These are phyloP conservation scores for Gryllus longicercus DNA, from an alignment of 2,888 invertebrate genomes.

Conservation along the genomic window DNA sequence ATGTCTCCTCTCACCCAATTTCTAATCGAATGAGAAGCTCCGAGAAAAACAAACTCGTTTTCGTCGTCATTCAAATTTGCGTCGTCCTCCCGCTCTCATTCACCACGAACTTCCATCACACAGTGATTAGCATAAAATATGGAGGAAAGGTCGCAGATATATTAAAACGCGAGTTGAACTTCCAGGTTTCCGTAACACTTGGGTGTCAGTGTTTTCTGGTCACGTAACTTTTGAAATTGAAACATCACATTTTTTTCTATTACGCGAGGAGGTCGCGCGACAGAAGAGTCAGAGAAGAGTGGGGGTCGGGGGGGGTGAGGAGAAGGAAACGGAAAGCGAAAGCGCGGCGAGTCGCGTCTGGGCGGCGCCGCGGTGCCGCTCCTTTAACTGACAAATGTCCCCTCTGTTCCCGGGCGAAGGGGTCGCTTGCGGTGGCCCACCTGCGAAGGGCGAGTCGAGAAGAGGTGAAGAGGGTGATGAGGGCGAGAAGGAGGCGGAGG, in stretches of 20 bases:
- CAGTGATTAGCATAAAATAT: background rate
- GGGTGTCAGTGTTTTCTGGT: background rate
- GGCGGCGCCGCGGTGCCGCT: no score
- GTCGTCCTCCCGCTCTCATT: background rate
- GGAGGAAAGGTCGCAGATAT: background rate
- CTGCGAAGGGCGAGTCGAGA: no score
- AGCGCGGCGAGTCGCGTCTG: no score
- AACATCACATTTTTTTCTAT: background rate
- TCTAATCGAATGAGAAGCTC: background rate
- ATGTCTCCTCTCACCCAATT: no score
- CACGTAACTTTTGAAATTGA: conserved; percentile 9
- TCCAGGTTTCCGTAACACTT: background rate
- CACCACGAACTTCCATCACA: background rate
- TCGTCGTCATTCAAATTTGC: no score
- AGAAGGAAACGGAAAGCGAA: background rate
- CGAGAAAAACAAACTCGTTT: background rate
- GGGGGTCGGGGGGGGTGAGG: background rate
- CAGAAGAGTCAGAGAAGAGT: background rate
- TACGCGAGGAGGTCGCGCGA: background rate
- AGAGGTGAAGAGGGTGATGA: no score
- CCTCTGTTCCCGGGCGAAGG: no score
- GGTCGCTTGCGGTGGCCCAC: no score
- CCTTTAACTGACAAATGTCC: no score
- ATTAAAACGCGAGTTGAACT: background rate
- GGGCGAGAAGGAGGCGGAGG: background rate